Conservation (phyloP, 2,113 vertebrate species). For the Andinoacara biseriatus region DNA sequence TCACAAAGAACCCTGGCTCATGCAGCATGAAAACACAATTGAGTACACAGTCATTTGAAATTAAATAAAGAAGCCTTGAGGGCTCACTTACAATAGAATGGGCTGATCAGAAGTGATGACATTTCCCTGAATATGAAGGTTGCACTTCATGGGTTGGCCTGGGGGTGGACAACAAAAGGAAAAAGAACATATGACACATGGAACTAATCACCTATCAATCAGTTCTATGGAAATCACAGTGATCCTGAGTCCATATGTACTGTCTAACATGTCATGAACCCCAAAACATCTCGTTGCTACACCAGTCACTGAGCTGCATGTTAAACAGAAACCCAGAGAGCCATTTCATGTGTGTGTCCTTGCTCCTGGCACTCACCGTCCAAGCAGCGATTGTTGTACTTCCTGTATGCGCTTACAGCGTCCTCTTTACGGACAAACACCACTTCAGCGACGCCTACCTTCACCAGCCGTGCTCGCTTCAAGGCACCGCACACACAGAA, state of each 20-base stretch:
- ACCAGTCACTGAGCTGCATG: neutral
- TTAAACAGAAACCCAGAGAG: neutral
- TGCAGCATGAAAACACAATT: neutral
- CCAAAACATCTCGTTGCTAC: neutral
- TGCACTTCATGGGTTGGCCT: conserved; percentile 99
- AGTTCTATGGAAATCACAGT: neutral
- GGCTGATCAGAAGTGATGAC: conserved; percentile 98
- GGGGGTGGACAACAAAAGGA: conserved; percentile 20
- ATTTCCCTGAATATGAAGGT: conserved; percentile 96
- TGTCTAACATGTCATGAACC: neutral
- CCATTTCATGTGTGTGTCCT: neutral
- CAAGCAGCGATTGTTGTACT: conserved; percentile 98
- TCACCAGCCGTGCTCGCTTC: conserved; percentile 92
- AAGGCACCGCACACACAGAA: conserved; percentile 98
- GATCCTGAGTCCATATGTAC: neutral
- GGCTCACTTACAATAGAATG: conserved; percentile 92
- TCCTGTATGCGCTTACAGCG: conserved; percentile 95
- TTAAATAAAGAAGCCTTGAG: neutral
- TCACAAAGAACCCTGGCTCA: neutral
- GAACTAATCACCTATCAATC: neutral
- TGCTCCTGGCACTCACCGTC: conserved; percentile 85
- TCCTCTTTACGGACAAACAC: conserved; percentile 98
- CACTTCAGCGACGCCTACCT: conserved; percentile 95
- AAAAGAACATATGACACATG: conserved; percentile 4
- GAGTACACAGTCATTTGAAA: neutral